Percentiles rank a stretch among this genome's conserved stretches.
These are phyloP conservation scores for Colletes latitarsis DNA, from an alignment of 1,140 invertebrate genomes.

Conservation along the genomic window DNA sequence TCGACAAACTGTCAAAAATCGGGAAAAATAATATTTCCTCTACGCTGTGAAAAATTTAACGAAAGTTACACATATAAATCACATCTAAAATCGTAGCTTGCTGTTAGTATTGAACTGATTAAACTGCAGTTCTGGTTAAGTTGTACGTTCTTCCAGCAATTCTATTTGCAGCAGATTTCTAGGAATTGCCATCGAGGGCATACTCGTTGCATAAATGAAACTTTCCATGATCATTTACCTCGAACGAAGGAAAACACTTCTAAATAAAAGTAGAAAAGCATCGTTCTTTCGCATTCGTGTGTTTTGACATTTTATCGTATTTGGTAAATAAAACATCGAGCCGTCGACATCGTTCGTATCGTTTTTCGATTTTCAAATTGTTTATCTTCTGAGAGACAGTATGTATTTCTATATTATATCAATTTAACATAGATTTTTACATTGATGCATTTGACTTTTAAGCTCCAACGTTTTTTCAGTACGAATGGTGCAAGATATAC, in stretches of 20 bases:
- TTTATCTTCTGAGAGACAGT: too few relatives aligned
- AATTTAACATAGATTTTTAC: too few relatives aligned
- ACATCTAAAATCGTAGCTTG: background rate
- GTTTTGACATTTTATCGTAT: conserved; percentile 8
- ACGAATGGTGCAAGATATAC: too few relatives aligned
- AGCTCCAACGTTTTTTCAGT: too few relatives aligned
- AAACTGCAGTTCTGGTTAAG: background rate
- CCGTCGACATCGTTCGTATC: background rate
- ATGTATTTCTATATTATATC: too few relatives aligned
- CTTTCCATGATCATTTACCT: background rate
- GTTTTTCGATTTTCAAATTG: background rate
- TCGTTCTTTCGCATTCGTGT: too few relatives aligned
- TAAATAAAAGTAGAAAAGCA: background rate
- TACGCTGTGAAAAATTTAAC: background rate
- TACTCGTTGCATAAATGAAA: background rate
- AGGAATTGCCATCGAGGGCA: background rate
- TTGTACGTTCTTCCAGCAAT: too few relatives aligned
- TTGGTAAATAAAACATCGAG: conserved; percentile 37
- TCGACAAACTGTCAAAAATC: background rate
- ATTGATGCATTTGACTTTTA: too few relatives aligned
- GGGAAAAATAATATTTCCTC: background rate
- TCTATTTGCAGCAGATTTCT: background rate
- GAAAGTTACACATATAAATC: background rate
- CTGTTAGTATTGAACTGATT: background rate
- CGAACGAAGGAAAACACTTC: background rate